Base-by-base conservation (phyloP, 2,113 vertebrate species). In the Microcebus griseorufus region DNA sequence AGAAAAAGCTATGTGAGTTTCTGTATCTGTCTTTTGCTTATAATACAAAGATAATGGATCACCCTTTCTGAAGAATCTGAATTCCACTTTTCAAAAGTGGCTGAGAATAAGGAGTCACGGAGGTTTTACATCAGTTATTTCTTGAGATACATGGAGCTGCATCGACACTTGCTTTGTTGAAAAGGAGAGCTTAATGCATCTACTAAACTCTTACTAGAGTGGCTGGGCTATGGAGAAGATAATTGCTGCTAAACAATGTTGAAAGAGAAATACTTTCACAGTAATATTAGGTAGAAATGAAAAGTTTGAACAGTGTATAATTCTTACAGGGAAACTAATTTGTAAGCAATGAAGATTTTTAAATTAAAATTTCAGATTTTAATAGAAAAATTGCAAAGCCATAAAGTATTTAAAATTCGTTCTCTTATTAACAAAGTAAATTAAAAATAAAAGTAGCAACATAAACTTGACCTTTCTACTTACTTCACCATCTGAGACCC, bases 11-110 rank as follows among this genome's bases (percentile, higher is more conserved):
- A 34, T 23, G n/a, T 51, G 60, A 85, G 32, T 87, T 96, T 93
- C 45, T 92, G 23, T n/a, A 75, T 84, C 27, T 87, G 67, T 73
- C 85, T 94, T 96, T 96, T 87, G 67, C 81, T 96, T 95, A 92
- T 23, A 94, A 69, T 70, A 91, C 78, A 91, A 95, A 96, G 91
- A 96, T 84, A 83, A 96, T 92, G 73, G 91, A 51, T 92, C 42
- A 87, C 25, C 42, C 88, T 95, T 95, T 92, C 75, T 60, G 48
- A 95, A 96, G 39, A 53, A 42, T 45, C 39, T 89, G 48, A 96
- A 69, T 92, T 92, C 42, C 17, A 86, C 76, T 97, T 95, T 97
- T 93, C 39, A 84, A 93, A 96, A 96, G 62, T 94, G 42, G 14
- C n/a, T 86, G 45, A 90, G 58, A 80, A 89, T 34, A 89, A 83